A percentile compares a stretch with the other conserved stretches of the same genome.
Evolutionary conservation across 2,888 invertebrate genomes (phyloP).

Genomic region (Eristalis tenax): DNA sequence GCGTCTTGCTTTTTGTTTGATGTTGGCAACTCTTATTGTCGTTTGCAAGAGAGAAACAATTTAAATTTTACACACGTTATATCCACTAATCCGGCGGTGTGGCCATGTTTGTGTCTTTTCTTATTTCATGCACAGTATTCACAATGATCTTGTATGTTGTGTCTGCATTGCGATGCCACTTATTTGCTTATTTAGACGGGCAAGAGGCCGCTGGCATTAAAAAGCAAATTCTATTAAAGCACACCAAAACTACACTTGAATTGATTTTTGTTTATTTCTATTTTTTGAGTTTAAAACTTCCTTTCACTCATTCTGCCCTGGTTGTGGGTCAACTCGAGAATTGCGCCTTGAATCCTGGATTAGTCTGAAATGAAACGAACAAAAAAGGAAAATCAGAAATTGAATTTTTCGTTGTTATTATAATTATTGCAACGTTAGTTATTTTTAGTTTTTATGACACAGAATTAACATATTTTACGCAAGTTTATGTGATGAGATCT

Average conservation of each 20-base stretch:
- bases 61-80: slow-evolving; percentile 56
- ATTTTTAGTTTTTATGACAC: neutral
- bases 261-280: slow-evolving; percentile 29
- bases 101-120: slow-evolving; percentile 42
- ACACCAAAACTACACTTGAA: slow-evolving; percentile 47
- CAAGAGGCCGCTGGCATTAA: slow-evolving; percentile 26
- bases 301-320: slow-evolving; percentile 31
- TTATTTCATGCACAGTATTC: slow-evolving; percentile 38
- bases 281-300: slow-evolving; percentile 33
- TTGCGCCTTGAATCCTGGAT: slow-evolving; percentile 38
- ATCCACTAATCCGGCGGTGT: slow-evolving; percentile 35
- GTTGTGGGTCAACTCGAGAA: slow-evolving; percentile 50
- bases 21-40: slow-evolving; percentile 35
- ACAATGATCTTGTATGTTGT: slow-evolving; percentile 38
- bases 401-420: neutral
- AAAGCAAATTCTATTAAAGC: slow-evolving; percentile 21
- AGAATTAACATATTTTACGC: slow-evolving; percentile 15
- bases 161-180: slow-evolving; percentile 43
- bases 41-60: slow-evolving; percentile 20
- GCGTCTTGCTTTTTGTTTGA: neutral
- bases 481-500: slow-evolving; percentile 8
- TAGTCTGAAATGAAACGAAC: slow-evolving; percentile 41
- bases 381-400: neutral
- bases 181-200: slow-evolving; percentile 32
- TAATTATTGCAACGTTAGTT: neutral